Evolutionary conservation across 2,888 invertebrate species (phyloP), one percentile per base, ranked within the genome.

Genomic region (Dysmachus trigonus): DNA sequence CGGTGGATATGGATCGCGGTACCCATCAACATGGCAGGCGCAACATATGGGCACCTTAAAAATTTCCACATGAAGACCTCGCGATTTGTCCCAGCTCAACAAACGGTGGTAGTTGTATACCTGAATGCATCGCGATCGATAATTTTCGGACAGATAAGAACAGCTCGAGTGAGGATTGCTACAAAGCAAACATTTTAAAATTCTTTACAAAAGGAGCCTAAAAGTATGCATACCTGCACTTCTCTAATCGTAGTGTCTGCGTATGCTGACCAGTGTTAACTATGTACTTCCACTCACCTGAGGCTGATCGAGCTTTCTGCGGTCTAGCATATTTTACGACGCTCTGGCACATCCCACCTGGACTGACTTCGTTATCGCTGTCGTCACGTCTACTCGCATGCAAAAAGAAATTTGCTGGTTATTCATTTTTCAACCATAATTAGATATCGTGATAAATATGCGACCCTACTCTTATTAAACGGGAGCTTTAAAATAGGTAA

Each of bases 211-310:
- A 27, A 2, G 10, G 2, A 30, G 35, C 71, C 82, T 35, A 18
- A 18, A 27, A 15, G 30, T 79, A 73, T 76, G 82, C 82, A 82
- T 83, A 95, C 95, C 95, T 93, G 93, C 97, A 97, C 90, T 96
- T 96, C 90, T 97, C 97, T 86, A 97, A 92, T 8, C 97, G 92
- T 81, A 97, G 90, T 0, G 97, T 97, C 92, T 97, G 97, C 7
- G 96, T 96, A 89, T 97, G 96, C 88, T 96, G 96, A 0, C 96
- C 96, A 0, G 96, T 96, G 89, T 97, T 97, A 74, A 97, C 96
- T 88, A 97, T 96, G 90, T 95, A 97, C 90, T 97, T 97, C 97
- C 97, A 97, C 88, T 95, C 94, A 0, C 97, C 97, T 1, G 95
- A 95, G 0, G 96, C 96, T 0, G 96, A 96, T 82, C 96, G 93